Conservation (phyloP, 2,113 vertebrate genomes). For the Heterotis niloticus region DNA sequence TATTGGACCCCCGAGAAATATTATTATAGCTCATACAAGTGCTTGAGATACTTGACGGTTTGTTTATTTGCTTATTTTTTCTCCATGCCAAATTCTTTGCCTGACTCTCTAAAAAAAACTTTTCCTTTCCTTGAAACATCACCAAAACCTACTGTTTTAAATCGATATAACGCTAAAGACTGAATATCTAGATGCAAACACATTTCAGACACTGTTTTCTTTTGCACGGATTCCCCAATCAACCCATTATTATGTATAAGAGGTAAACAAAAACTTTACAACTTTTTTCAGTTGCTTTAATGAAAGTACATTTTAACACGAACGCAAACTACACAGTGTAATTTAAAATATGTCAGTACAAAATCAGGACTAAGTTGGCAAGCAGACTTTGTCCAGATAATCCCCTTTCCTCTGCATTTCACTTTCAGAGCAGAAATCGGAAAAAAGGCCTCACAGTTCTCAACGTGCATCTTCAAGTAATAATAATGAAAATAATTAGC, state of each 20-base stretch:
- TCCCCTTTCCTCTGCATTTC: neutral
- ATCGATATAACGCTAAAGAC: neutral
- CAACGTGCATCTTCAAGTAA: constrained; percentile 40
- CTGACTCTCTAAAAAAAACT: constrained; percentile 3
- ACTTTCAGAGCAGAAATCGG: neutral
- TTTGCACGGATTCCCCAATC: neutral
- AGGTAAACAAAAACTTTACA: neutral
- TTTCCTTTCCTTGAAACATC: neutral
- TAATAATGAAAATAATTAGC: constrained; percentile 37
- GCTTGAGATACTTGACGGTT: neutral
- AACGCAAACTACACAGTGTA: neutral
- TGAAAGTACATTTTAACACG: neutral
- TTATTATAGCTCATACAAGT: constrained; percentile 1
- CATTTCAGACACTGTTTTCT: neutral
- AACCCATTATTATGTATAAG: no score
- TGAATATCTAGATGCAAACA: no score
- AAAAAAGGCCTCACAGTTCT: constrained; percentile 18
- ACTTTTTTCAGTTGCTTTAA: neutral
- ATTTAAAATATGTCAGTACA: neutral
- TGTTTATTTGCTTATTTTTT: neutral
- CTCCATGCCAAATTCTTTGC: neutral
- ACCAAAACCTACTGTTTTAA: neutral
- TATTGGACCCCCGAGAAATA: neutral
- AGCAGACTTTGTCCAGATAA: neutral
- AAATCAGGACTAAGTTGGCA: neutral